Conservation (phyloP, 2,888 invertebrate genomes). For the Cheilosia vulpina region DNA sequence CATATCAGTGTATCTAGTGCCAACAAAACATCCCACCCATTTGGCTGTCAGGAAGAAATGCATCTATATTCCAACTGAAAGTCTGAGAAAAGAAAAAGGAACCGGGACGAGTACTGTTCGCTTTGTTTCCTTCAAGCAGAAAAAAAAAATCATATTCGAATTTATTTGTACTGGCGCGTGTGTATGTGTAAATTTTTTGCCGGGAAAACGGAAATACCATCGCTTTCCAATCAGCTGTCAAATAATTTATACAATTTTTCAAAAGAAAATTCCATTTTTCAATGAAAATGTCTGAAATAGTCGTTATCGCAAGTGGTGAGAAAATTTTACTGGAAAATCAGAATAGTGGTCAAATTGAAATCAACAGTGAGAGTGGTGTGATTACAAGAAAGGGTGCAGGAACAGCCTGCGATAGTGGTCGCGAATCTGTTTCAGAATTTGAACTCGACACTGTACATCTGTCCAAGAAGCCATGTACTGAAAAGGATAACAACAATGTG, state of each 20-base stretch:
- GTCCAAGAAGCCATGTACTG: conserved; percentile 72
- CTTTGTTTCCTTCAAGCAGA: conserved; percentile 11
- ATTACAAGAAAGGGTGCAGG: conserved; percentile 37
- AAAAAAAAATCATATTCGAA: conserved; percentile 46
- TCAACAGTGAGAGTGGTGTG: conserved; percentile 56
- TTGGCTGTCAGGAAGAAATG: conserved; percentile 21
- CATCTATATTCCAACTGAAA: conserved; percentile 29
- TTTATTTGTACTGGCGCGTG: conserved; percentile 9
- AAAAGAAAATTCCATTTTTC: background rate
- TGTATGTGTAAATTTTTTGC: conserved; percentile 37
- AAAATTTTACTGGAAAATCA: conserved; percentile 42
- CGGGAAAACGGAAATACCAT: conserved; percentile 47
- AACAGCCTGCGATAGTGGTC: conserved; percentile 79
- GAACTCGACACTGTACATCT: conserved; percentile 74
- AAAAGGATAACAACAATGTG: conserved; percentile 41
- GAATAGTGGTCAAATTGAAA: conserved; percentile 54
- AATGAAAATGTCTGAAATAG: conserved; percentile 63
- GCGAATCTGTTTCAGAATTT: conserved; percentile 80
- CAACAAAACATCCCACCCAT: conserved; percentile 41
- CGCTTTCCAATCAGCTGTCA: conserved; percentile 27
- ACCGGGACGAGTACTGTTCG: conserved; percentile 40
- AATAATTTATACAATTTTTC: conserved; percentile 13
- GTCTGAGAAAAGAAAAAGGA: conserved; percentile 10
- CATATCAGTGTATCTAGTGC: conserved; percentile 56
- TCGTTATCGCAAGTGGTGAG: conserved; percentile 31